These are phyloP conservation scores for Monopis laevigella DNA, from an alignment of 2,888 invertebrate genomes.

Conservation along the genomic window DNA sequence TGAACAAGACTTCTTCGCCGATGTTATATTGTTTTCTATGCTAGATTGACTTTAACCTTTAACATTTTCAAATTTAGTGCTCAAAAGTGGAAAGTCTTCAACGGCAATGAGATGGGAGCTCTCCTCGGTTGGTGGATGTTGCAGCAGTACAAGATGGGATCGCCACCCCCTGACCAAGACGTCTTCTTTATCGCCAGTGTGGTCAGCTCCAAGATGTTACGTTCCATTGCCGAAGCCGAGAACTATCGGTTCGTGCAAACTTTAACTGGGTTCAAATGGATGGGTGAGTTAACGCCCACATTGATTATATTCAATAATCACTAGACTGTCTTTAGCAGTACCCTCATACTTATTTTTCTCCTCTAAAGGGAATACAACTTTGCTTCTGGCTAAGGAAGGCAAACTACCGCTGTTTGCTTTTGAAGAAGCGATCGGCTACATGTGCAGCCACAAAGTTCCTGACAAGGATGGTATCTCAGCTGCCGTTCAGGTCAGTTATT, in stretches of 20 bases:
- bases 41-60: too few species aligned
- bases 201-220: slow-evolving; percentile 95
- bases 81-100: slow-evolving; percentile 96
- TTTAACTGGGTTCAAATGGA: slow-evolving; percentile 99
- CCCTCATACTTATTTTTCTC: background rate
- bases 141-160: slow-evolving; percentile 58
- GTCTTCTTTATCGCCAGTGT: slow-evolving; percentile 91
- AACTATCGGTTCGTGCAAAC: slow-evolving; percentile 87
- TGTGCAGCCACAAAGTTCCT: slow-evolving; percentile 88
- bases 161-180: slow-evolving; percentile 59
- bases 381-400: slow-evolving; percentile 74
- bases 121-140: slow-evolving; percentile 95
- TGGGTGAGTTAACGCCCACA: slow-evolving; percentile 68
- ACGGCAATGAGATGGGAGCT: slow-evolving; percentile 95
- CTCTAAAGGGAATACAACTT: slow-evolving; percentile 74
- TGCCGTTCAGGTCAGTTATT: slow-evolving; percentile 77
- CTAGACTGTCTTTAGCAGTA: background rate
- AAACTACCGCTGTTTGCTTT: slow-evolving; percentile 91
- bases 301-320: background rate
- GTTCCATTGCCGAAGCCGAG: slow-evolving; percentile 80
- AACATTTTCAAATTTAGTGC: too few species aligned
- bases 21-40: too few species aligned
- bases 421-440: slow-evolving; percentile 98
- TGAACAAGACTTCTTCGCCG: too few species aligned
- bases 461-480: slow-evolving; percentile 98